phyloP scores from a whole-genome alignment of 2,113 vertebrate species.

The Caranx ignobilis region DNA sequence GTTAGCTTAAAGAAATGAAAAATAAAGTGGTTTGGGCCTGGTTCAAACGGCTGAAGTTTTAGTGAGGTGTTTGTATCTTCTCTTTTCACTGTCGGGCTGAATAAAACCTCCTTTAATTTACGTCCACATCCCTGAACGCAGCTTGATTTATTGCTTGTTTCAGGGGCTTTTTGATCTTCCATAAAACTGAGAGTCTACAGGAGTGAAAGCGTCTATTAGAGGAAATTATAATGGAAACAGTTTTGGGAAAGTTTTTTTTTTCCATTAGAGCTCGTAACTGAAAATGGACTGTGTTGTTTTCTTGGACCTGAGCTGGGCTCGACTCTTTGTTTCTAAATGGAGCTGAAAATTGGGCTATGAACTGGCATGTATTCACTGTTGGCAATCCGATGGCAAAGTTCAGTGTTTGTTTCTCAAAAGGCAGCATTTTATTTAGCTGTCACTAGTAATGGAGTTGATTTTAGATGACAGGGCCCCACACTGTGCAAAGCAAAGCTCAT shows the following conservation, averaged over 20 bases:
- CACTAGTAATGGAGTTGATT: neutral
- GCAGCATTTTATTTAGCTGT: neutral
- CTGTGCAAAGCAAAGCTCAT: neutral
- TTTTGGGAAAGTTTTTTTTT: too few relatives aligned
- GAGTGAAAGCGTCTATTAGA: neutral
- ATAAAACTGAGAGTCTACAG: too few relatives aligned
- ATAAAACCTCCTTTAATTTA: neutral
- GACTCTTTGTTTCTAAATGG: too few relatives aligned
- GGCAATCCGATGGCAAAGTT: neutral
- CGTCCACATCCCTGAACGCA: neutral
- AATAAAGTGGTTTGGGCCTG: neutral
- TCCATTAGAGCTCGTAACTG: too few relatives aligned
- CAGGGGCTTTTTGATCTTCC: neutral
- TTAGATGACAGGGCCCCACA: neutral
- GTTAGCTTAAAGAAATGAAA: neutral
- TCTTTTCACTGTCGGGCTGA: neutral
- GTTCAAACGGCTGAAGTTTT: neutral
- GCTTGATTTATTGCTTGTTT: neutral
- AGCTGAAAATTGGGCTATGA: too few relatives aligned
- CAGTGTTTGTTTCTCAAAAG: neutral
- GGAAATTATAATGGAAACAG: too few relatives aligned
- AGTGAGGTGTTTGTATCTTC: neutral
- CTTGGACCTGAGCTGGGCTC: too few relatives aligned
- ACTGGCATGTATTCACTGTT: too few relatives aligned
- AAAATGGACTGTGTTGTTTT: too few relatives aligned